Conservation (phyloP, 2,113 vertebrate species). For the Nettapus auritus region DNA sequence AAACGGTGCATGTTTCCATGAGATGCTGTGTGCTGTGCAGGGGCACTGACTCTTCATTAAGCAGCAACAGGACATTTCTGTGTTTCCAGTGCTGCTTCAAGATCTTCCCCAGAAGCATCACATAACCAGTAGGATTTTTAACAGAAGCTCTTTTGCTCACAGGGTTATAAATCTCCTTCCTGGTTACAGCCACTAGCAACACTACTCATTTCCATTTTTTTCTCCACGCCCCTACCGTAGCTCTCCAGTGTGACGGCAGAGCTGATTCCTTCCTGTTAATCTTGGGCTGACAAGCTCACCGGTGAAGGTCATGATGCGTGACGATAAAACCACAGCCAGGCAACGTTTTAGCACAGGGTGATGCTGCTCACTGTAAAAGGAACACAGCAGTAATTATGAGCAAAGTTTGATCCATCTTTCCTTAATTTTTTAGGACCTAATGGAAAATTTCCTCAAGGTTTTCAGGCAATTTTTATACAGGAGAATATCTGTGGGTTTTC, state of each 20-base stretch:
- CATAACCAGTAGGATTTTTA: not conserved
- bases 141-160: not conserved
- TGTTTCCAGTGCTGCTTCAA: not conserved
- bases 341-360: not conserved
- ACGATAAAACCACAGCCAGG: not conserved
- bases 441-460: conserved; percentile 15
- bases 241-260: not conserved
- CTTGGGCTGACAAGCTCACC: not conserved
- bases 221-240: not conserved
- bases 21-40: not conserved
- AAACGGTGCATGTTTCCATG: not conserved
- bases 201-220: not conserved
- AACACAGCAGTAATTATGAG: not conserved
- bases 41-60: not conserved
- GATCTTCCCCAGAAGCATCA: not conserved
- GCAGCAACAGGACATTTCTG: not conserved
- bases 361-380: not conserved
- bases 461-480: not conserved
- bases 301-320: not conserved
- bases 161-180: not conserved
- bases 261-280: not conserved
- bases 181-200: not conserved
- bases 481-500: not conserved
- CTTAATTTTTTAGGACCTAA: conserved; percentile 7
- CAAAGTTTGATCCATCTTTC: not conserved